Base-by-base conservation (phyloP, 23 tunicate species). In the Ciona savignyi region DNA sequence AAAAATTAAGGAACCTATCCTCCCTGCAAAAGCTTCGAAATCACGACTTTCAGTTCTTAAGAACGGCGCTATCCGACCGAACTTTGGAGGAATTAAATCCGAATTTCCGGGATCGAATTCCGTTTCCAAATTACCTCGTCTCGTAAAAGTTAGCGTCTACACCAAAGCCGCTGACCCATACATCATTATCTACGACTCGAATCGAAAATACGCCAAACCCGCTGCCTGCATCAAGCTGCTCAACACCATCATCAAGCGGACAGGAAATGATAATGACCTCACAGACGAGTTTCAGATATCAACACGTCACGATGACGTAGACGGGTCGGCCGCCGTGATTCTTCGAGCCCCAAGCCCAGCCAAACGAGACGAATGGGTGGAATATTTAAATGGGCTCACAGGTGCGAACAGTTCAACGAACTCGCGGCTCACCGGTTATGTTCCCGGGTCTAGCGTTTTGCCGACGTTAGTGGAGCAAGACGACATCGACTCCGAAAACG, bases 91-190 rank as follows among this genome's bases (percentile, higher is more conserved):
- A n/a, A n/a, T n/a, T n/a, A 42, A 42, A 42, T 42, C 56, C 33
- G 21, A 9, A 15, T 15, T 42, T 9, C 56, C 56, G 23, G 56
- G 56, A 42, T 6, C 11, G 6, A 64, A 24, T 9, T 9, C 28
- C 31, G 20, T 64, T 1, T 19, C 66, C 11, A 69, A 33, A 29
- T 64, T 71, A 25, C 73, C 94, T 0, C 71, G 63, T 51, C 30
- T 71, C 2, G 94, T 87, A 6, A 75, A 81, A 31, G 85, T 87
- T 25, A 69, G 80, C 25, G 86, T 87, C 0, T 87, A 87, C 68
- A 87, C 94, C 51, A 87, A 87, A 62, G 94, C 78, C 1, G 74
- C 72, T 27, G 80, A 71, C 49, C 94, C 94, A 21, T 87, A 87
- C 66, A 21, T 87, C 22, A 86, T 87, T 4, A 72, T 87, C 29